phyloP scores from a whole-genome alignment of 2,888 invertebrate genomes.

The Metacarcinus magister region DNA sequence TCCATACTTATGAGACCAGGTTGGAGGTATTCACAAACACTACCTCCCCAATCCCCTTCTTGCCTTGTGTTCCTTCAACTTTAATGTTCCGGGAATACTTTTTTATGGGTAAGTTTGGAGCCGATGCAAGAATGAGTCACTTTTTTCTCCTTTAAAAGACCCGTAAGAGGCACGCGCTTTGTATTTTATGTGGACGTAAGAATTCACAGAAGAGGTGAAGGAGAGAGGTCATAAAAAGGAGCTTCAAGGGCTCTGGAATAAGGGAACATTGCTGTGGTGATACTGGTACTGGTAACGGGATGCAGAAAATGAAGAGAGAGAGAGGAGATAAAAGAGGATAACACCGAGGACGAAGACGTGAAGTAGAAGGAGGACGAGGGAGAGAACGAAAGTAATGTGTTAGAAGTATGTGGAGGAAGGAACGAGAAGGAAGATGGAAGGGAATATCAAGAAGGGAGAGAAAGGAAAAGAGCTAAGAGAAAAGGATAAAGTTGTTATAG shows the following conservation, averaged over 20 bases:
- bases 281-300: not conserved
- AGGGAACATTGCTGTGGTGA: not conserved
- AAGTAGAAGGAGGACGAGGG: not conserved
- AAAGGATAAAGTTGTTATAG: not conserved
- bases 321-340: not conserved
- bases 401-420: no score
- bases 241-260: no score
- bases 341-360: not conserved
- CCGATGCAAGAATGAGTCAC: not conserved
- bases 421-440: not conserved
- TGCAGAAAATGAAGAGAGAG: not conserved
- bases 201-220: not conserved
- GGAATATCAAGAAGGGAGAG: not conserved
- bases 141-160: not conserved
- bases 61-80: not conserved
- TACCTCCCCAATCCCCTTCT: not conserved
- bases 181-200: not conserved
- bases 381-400: not conserved
- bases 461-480: not conserved
- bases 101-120: not conserved
- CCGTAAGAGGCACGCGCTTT: not conserved
- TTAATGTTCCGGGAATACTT: not conserved
- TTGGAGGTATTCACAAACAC: not conserved
- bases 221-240: not conserved
- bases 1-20: constrained; percentile 21